Evolutionary conservation across 1,140 invertebrate species (phyloP).

Genomic region (Ericerus pela): DNA sequence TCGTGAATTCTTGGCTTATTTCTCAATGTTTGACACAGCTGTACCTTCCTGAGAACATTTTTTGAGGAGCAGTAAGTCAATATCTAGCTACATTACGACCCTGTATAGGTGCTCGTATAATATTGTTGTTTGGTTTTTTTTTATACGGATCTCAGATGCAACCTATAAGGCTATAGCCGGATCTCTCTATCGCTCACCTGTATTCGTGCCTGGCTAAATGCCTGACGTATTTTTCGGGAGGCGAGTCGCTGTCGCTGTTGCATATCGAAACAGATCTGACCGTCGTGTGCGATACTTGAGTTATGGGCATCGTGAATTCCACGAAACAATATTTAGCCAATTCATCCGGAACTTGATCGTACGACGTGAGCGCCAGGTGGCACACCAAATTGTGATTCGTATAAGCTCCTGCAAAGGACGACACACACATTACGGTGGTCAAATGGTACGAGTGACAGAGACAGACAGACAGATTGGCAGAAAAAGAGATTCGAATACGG

Average conservation of each 20-base stretch:
- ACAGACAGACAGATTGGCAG: too few relatives aligned
- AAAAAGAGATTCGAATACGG: too few relatives aligned
- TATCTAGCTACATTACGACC: too few relatives aligned
- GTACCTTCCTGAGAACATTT: too few relatives aligned
- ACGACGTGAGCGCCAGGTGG: conserved; percentile 83
- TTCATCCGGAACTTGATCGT: conserved; percentile 90
- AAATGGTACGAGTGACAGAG: background rate
- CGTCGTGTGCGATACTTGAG: conserved; percentile 91
- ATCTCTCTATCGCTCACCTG: conserved; percentile 45
- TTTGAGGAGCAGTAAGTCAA: too few relatives aligned
- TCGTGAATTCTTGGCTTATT: too few relatives aligned
- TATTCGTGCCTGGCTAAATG: conserved; percentile 95
- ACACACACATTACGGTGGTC: conserved; percentile 14
- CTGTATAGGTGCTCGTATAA: too few relatives aligned
- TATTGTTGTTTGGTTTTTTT: too few relatives aligned
- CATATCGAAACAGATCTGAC: conserved; percentile 86
- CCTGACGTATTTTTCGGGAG: conserved; percentile 95
- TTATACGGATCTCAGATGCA: too few relatives aligned
- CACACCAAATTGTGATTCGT: conserved; percentile 89
- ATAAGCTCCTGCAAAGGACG: conserved; percentile 63
- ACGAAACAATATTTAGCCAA: conserved; percentile 74
- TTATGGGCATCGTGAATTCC: conserved; percentile 97
- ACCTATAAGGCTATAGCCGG: too few relatives aligned
- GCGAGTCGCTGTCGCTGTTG: conserved; percentile 74
- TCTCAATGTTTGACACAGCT: too few relatives aligned